These are phyloP conservation scores for Morinoia aosen DNA, from an alignment of 2,888 invertebrate species.

Conservation along the genomic window DNA sequence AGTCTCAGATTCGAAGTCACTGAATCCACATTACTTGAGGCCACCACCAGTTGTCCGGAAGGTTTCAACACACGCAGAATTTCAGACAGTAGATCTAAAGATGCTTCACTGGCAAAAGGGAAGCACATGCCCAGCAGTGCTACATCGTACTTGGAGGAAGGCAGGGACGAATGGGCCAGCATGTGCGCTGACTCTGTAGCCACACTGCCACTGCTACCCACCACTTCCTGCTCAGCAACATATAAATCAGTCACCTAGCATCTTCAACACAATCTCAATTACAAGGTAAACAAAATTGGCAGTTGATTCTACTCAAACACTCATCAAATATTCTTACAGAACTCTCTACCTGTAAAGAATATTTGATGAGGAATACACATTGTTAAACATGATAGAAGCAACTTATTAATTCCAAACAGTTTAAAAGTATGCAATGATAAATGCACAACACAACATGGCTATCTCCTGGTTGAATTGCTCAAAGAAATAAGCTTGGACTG, in stretches of 20 bases:
- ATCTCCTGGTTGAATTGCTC: no score
- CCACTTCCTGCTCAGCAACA: slow-evolving; percentile 57
- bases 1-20: slow-evolving; percentile 59
- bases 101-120: slow-evolving; percentile 57
- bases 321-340: no score
- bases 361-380: no score
- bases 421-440: no score
- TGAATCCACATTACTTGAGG: slow-evolving; percentile 25
- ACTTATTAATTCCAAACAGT: no score
- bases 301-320: no score
- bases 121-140: slow-evolving; percentile 61
- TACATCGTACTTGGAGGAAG: slow-evolving; percentile 58
- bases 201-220: slow-evolving; percentile 64
- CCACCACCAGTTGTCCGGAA: slow-evolving; percentile 58
- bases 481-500: no score
- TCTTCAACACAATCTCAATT: neutral
- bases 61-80: slow-evolving; percentile 63
- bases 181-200: slow-evolving; percentile 65
- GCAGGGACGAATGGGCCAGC: slow-evolving; percentile 58
- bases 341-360: no score
- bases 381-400: no score
- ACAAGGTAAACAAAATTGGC: neutral
- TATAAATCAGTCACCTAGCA: neutral
- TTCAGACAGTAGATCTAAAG: slow-evolving; percentile 58
- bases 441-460: no score